Evolutionary conservation across 2,113 vertebrate genomes (phyloP), one percentile per base, ranked within the genome.

Genomic region (Heterotis niloticus): DNA sequence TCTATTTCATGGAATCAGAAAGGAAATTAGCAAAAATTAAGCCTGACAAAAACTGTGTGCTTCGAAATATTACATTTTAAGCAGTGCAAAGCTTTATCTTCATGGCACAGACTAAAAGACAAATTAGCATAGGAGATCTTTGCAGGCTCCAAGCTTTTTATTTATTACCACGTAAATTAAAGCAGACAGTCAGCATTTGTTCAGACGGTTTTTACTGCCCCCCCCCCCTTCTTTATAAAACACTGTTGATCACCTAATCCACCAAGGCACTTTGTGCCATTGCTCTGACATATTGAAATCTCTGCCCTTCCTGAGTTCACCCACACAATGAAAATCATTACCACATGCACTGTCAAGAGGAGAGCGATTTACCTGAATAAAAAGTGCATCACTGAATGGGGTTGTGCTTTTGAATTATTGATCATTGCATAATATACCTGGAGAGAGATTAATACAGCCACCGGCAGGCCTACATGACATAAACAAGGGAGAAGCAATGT

Each of bases 41-140:
- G 67, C 75, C 64, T 44, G n/a, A n/a, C 34, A 60, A 69, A 75
- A 68, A 70, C 60, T 4, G 60, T 65, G 56, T 18, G 12, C 65
- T 59, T 78, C 77, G 54, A 76, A 82, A 79, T 80, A 82, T 68
- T 65, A 72, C 76, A 80, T 78, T 81, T 76, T 76, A 74, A 79
- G 78, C 54, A 68, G 54, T 44, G n/a, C 76, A 60, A 70, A 24
- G 20, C 60, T 74, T 78, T 84, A 84, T 84, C 83, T 80, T 79
- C 75, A 65, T 67, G 71, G 59, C 64, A 29, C 81, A 80, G 83
- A 59, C 78, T 80, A 82, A 82, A 84, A 80, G 78, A 84, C 72
- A 75, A 82, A 84, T 84, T 80, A 82, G 78, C 71, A 80, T 54
- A 73, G 76, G 75, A 75, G 52, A 56, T 14, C 52, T 10, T 29